These are phyloP conservation scores for Diphyllodes magnificus DNA, from an alignment of 2,113 vertebrate genomes.

Conservation along the genomic window DNA sequence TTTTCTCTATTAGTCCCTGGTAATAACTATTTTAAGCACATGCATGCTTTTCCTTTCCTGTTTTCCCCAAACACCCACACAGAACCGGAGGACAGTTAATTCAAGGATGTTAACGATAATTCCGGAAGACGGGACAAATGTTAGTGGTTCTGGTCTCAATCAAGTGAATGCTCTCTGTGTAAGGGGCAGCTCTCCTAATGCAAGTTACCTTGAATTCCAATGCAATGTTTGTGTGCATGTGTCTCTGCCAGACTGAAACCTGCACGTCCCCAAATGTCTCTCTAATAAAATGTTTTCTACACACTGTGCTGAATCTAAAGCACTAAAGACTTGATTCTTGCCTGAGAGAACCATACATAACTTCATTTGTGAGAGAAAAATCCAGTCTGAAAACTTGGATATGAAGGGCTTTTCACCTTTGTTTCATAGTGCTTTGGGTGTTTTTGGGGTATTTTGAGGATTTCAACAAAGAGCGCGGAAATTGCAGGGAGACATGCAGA, in stretches of 20 bases:
- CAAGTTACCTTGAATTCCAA: background rate
- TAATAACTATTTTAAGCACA: background rate
- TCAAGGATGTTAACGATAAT: background rate
- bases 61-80: background rate
- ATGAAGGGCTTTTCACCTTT: background rate
- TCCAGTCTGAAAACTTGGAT: background rate
- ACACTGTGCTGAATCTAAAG: background rate
- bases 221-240: background rate
- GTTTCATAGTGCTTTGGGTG: background rate
- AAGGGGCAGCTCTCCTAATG: background rate
- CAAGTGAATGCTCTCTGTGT: background rate
- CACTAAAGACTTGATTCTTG: background rate
- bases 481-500: background rate
- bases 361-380: background rate
- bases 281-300: background rate
- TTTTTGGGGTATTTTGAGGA: accelerated
- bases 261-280: background rate
- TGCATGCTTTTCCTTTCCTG: background rate
- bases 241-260: background rate
- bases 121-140: background rate
- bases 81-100: background rate
- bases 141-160: background rate
- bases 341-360: background rate
- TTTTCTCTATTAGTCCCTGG: background rate
- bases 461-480: background rate